Conservation (phyloP, 2,888 invertebrate species). For the Boloria selene region DNA sequence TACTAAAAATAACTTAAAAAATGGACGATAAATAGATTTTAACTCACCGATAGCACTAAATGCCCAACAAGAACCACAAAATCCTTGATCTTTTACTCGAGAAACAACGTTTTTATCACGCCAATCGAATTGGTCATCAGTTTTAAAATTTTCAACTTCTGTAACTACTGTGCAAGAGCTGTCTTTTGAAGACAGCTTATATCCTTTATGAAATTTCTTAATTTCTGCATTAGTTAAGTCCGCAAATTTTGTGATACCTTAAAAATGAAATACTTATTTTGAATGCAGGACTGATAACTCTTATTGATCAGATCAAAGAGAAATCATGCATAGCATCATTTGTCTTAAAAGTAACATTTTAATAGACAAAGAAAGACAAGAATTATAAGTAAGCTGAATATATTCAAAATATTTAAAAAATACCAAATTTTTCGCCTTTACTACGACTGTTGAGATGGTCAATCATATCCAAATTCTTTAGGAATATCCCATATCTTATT, state of each 20-base stretch:
- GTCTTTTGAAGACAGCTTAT: slow-evolving; percentile 17
- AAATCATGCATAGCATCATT: too few species aligned
- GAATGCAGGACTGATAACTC: too few species aligned
- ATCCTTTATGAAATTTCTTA: background rate
- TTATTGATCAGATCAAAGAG: too few species aligned
- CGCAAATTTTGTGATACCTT: slow-evolving; percentile 36
- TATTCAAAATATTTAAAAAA: background rate
- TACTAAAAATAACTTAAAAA: too few species aligned
- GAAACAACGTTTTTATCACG: slow-evolving; percentile 88
- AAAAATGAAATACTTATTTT: background rate
- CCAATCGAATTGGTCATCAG: slow-evolving; percentile 83
- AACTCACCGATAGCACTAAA: slow-evolving; percentile 46
- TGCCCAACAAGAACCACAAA: slow-evolving; percentile 92
- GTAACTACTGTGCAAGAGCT: slow-evolving; percentile 29
- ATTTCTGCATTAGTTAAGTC: slow-evolving; percentile 43
- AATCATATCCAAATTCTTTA: slow-evolving; percentile 32
- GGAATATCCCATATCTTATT: slow-evolving; percentile 81
- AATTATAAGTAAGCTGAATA: background rate
- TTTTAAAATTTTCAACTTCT: background rate
- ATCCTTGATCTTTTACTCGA: slow-evolving; percentile 88
- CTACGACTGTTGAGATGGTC: slow-evolving; percentile 33
- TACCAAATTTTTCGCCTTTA: slow-evolving; percentile 34
- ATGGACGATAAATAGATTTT: background rate
- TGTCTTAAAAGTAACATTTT: too few species aligned
- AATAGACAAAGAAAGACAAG: background rate